These are phyloP conservation scores for rat (Rattus norvegicus) DNA, from an alignment of 2,113 vertebrate genomes.

Conservation along the genomic window DNA sequence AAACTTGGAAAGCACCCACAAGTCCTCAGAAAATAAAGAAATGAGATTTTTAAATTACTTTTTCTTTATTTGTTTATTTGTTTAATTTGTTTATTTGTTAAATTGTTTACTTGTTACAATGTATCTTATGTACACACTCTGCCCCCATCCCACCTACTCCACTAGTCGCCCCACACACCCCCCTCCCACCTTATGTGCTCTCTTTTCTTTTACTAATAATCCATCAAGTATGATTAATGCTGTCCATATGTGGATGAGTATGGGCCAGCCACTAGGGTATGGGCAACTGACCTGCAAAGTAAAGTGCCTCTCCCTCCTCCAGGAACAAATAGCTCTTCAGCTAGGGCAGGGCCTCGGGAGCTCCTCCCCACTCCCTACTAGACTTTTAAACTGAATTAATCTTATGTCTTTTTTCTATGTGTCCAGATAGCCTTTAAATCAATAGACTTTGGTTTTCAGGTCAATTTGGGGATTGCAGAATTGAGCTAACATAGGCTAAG, in stretches of 20 bases:
- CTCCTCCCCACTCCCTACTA: neutral
- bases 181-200: neutral
- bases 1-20: neutral
- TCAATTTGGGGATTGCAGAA: neutral
- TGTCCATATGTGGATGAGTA: neutral
- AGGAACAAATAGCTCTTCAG: neutral
- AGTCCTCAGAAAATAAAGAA: constrained; percentile 1
- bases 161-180: neutral
- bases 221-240: neutral
- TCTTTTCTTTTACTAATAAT: neutral
- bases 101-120: neutral
- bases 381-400: neutral
- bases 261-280: neutral
- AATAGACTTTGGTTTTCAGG: neutral
- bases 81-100: no score
- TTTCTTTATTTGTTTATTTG: neutral
- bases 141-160: neutral
- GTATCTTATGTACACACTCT: neutral
- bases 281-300: neutral
- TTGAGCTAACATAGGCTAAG: neutral
- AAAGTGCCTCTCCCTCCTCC: neutral
- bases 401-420: neutral
- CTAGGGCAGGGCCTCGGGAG: neutral
- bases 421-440: neutral
- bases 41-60: neutral